Conservation (phyloP, 1,140 invertebrate species). For the Tetraneura akinire region DNA sequence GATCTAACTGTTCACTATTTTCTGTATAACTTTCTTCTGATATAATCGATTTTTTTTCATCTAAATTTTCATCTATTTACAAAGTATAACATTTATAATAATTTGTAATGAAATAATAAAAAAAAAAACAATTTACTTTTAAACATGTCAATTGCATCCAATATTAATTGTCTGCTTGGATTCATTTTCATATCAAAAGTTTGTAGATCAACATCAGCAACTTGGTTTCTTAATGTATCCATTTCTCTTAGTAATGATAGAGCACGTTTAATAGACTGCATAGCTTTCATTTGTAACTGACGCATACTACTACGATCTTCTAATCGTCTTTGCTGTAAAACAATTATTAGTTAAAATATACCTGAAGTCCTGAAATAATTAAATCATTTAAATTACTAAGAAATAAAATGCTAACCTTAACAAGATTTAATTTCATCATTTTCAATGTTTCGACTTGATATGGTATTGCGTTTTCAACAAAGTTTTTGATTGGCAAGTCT, state of each 20-base stretch:
- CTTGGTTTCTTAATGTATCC: slow-evolving; percentile 42
- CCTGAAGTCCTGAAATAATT: too few species aligned
- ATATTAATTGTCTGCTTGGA: slow-evolving; percentile 11
- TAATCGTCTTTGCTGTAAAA: slow-evolving; percentile 37
- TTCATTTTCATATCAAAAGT: slow-evolving; percentile 9
- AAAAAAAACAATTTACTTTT: slow-evolving; percentile 19
- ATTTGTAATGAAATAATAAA: neutral
- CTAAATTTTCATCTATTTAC: slow-evolving; percentile 39
- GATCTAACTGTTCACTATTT: neutral
- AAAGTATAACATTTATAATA: neutral
- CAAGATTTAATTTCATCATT: slow-evolving; percentile 14
- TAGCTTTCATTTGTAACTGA: slow-evolving; percentile 33
- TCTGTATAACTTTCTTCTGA: neutral
- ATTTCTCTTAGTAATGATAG: slow-evolving; percentile 29
- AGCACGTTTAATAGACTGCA: slow-evolving; percentile 25
- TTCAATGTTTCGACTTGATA: slow-evolving; percentile 28
- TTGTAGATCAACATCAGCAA: slow-evolving; percentile 13
- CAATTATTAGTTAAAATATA: neutral
- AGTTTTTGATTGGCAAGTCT: slow-evolving; percentile 32
- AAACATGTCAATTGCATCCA: slow-evolving; percentile 40
- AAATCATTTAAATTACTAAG: neutral
- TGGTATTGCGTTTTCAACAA: slow-evolving; percentile 28
- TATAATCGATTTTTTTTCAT: slow-evolving; percentile 10
- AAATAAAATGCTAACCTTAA: slow-evolving; percentile 7
- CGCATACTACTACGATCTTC: slow-evolving; percentile 31